Evolutionary conservation across 2,797 vertebrate species (phyloP).

Genomic region (Sus cebifrons): DNA sequence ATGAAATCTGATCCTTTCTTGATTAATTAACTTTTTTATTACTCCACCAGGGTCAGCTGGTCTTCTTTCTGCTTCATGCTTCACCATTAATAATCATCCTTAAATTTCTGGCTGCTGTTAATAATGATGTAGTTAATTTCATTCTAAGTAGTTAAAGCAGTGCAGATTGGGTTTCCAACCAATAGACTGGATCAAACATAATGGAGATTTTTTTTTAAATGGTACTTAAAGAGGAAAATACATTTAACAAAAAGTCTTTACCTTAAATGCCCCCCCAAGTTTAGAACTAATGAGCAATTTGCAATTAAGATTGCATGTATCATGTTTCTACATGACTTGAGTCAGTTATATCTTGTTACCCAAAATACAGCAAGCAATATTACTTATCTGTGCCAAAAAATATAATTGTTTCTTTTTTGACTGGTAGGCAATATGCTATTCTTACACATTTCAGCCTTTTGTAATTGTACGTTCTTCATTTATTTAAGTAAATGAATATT

Average conservation of each 20-base stretch:
- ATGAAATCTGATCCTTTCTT: constrained; percentile 77
- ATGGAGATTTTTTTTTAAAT: neutral
- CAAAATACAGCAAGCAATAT: neutral
- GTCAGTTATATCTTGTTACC: neutral
- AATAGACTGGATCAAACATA: constrained; percentile 67
- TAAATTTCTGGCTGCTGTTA: constrained; percentile 79
- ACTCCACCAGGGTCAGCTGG: constrained; percentile 71
- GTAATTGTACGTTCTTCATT: neutral
- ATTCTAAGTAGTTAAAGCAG: constrained; percentile 80
- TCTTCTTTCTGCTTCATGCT: constrained; percentile 82
- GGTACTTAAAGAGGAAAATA: constrained; percentile 14
- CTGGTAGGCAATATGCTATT: neutral
- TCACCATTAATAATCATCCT: constrained; percentile 83
- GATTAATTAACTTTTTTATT: constrained; percentile 84
- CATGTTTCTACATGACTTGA: neutral
- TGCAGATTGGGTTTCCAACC: constrained; percentile 75
- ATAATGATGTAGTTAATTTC: constrained; percentile 83
- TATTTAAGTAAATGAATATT: constrained; percentile 21
- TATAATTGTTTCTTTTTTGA: neutral
- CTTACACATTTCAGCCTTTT: neutral
- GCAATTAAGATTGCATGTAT: neutral
- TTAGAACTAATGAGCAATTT: constrained; percentile 53
- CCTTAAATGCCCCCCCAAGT: neutral
- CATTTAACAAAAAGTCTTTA: constrained; percentile 5
- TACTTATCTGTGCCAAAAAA: constrained; percentile 40